Conservation (phyloP, 92 coral and sea anemone species). For the Heteractis magnifica region DNA sequence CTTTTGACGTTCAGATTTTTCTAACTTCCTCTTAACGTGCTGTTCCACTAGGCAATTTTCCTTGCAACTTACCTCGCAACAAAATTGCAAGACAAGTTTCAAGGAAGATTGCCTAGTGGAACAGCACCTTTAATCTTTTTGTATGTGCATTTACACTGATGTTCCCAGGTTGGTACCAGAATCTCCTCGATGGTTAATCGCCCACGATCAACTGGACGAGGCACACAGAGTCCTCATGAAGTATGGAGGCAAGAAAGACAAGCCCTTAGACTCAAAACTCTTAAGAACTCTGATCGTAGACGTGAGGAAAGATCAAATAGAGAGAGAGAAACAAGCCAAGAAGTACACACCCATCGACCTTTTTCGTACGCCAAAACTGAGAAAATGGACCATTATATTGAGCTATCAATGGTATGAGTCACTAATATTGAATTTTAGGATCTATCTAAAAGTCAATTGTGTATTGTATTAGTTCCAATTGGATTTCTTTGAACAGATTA, state of each 20-base stretch:
- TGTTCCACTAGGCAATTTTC: too few relatives aligned
- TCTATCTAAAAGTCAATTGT: too few relatives aligned
- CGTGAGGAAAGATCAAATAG: conserved; percentile 23
- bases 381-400: conserved; percentile 40
- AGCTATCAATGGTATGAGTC: conserved; percentile 44
- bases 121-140: too few relatives aligned
- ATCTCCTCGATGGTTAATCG: conserved; percentile 53
- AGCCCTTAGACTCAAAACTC: conserved; percentile 18
- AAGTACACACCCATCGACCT: conserved; percentile 43
- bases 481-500: too few relatives aligned
- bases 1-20: too few relatives aligned
- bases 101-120: too few relatives aligned
- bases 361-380: conserved; percentile 46
- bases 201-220: conserved; percentile 49
- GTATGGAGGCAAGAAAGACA: conserved; percentile 39
- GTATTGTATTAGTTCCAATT: too few relatives aligned
- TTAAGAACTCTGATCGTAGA: conserved; percentile 20
- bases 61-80: too few relatives aligned
- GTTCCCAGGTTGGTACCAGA: conserved; percentile 39
- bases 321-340: conserved; percentile 20
- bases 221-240: conserved; percentile 35
- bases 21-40: too few relatives aligned
- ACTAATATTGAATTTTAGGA: too few relatives aligned
- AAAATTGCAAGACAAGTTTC: too few relatives aligned
- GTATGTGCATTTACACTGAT: not conserved